Conservation (phyloP, 2,113 vertebrate genomes). For the Cyanoramphus novaezelandiae region DNA sequence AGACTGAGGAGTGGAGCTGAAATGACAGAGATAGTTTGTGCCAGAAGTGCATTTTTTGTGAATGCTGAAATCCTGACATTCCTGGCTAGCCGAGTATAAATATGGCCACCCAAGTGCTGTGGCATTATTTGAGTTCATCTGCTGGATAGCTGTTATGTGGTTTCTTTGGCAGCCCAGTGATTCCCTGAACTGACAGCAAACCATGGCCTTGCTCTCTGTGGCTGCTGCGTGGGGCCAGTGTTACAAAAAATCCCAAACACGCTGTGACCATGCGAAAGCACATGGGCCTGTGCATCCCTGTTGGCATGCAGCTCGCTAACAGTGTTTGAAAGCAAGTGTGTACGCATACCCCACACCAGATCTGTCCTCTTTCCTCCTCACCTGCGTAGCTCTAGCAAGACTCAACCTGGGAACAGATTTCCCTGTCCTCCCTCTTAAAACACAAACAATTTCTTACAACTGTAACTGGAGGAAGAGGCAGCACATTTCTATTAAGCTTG, state of each 20-base stretch:
- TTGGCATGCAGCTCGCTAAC: fast-evolving
- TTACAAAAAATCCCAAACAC: background rate
- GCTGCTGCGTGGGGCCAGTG: background rate
- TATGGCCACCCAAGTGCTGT: slow-evolving; percentile 66
- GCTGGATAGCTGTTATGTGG: background rate
- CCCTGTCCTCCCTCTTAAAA: background rate
- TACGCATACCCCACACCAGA: fast-evolving
- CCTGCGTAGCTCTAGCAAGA: fast-evolving
- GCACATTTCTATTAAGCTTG: background rate
- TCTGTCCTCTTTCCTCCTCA: background rate
- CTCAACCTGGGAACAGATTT: background rate
- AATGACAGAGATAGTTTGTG: slow-evolving; percentile 44
- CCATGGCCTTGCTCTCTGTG: background rate
- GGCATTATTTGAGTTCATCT: slow-evolving; percentile 58
- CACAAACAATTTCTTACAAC: background rate
- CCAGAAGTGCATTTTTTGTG: slow-evolving; percentile 63
- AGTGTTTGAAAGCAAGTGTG: fast-evolving
- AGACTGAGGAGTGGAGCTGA: slow-evolving; percentile 37
- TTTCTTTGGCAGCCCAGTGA: slow-evolving; percentile 34
- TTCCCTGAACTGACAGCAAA: slow-evolving; percentile 22
- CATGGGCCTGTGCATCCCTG: fast-evolving
- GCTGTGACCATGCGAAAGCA: background rate
- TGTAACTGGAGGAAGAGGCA: background rate
- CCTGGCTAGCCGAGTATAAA: slow-evolving; percentile 61
- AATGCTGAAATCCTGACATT: slow-evolving; percentile 64